Base-by-base conservation (phyloP, 2,797 vertebrate species). In the Mormyrus proboscirostris region DNA sequence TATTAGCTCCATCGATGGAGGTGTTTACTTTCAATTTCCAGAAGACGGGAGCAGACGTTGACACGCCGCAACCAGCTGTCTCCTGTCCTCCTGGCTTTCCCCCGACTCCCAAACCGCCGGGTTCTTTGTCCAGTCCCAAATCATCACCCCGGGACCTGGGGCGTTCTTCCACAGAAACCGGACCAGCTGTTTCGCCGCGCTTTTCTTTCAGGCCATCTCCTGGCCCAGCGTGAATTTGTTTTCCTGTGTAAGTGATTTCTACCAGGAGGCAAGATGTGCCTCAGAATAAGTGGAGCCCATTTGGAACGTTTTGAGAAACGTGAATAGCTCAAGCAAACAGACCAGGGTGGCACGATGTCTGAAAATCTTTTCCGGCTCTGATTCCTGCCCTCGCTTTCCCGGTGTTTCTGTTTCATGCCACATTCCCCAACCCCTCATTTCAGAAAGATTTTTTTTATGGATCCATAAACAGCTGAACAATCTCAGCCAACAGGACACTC, bases 151-250 rank as follows among this genome's bases (percentile, higher is more conserved):
- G 82, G 88, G 89, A 86, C 86, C 55, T 38, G 5, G 87, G 65
- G 59, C 73, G 89, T 90, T 88, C 59, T 76, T 90, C 44, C 85
- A 82, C 57, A 55, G 85, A 79, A 89, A 88, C 87, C 83, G 88
- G 88, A 89, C 44, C 83, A 89, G 73, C 59, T 89, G 86, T 50
- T 8, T 4, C 1, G 51, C 87, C 29, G 16, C 73, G 22, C 38
- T 79, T 73, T 90, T 51, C 53, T 57, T 57, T 89, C 90, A 87
- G 83, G 51, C 76, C 44, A 16, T 69, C 88, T 90, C 84, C 73
- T 50, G 38, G 38, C 73, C 86, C 62, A 86, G 53, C 88, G 86
- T 51, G 85, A 89, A 90, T 90, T 92, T 90, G 84, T 91, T 89
- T 84, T 49, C 44, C 22, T 22, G 65, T 90, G 76, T 89, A 88